Evolutionary conservation across 2,797 vertebrate species (phyloP).

Genomic region (Ispidina picta): DNA sequence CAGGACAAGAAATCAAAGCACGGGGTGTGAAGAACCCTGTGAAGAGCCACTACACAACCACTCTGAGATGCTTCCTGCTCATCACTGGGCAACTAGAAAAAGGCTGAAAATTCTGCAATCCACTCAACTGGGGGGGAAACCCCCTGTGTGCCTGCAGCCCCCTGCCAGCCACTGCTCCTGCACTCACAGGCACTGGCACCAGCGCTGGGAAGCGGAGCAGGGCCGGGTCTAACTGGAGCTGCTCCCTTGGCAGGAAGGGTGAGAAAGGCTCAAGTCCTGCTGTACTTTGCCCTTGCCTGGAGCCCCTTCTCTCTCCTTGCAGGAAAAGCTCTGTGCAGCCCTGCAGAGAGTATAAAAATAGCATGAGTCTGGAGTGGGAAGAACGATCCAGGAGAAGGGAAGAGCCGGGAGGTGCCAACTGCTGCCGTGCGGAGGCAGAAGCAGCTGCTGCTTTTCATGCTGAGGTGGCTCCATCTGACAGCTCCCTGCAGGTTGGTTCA

Average conservation of each 20-base stretch:
- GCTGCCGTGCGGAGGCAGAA: background rate
- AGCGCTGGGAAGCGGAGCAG: background rate
- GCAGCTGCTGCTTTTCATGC: background rate
- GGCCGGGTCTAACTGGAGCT: background rate
- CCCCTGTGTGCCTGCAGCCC: background rate
- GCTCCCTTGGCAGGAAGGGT: accelerated
- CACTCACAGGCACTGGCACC: accelerated
- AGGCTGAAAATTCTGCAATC: background rate
- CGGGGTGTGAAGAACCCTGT: background rate
- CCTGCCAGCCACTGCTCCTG: background rate
- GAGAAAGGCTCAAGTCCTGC: background rate
- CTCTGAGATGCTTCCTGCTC: background rate
- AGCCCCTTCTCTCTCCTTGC: background rate
- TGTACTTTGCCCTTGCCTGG: background rate
- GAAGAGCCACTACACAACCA: background rate
- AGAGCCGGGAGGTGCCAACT: background rate
- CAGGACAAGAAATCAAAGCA: background rate
- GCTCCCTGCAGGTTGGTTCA: background rate
- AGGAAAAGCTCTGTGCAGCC: background rate
- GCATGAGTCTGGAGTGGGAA: background rate
- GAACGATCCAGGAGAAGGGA: background rate
- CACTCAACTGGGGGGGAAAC: background rate
- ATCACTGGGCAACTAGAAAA: background rate
- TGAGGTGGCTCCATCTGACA: background rate
- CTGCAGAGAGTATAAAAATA: background rate